Percentiles rank a stretch among this genome's conserved stretches.
Evolutionary conservation across 2,113 vertebrate genomes (phyloP).

Genomic region (Anarrhichthys ocellatus): DNA sequence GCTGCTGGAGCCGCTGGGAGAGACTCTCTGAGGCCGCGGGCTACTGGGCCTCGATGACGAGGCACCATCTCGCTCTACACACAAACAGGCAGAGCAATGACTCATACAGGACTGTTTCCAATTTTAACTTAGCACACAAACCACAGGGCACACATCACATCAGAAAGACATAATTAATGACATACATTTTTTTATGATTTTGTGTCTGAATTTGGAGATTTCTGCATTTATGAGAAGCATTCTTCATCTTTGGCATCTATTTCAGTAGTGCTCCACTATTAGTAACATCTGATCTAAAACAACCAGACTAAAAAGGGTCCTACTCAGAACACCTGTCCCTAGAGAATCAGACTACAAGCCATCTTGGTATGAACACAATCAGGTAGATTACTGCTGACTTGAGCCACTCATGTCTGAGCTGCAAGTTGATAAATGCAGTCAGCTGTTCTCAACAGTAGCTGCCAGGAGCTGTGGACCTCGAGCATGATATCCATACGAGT

Average conservation of each 20-base stretch:
- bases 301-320: not conserved
- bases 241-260: not conserved
- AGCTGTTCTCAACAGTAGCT: constrained; percentile 36
- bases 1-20: constrained; percentile 91
- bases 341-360: not conserved
- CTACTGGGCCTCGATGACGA: constrained; percentile 92
- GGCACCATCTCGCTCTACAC: constrained; percentile 91
- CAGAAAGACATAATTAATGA: not conserved
- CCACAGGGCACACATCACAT: not conserved
- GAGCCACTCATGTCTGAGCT: constrained; percentile 26
- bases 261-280: not conserved
- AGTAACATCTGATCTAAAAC: not conserved
- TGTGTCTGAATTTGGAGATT: not conserved
- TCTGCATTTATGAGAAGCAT: not conserved
- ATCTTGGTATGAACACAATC: constrained; percentile 18
- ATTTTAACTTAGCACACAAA: not conserved
- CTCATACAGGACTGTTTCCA: not conserved
- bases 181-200: not conserved
- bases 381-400: constrained; percentile 30
- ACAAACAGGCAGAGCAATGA: constrained; percentile 12
- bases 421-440: constrained; percentile 36
- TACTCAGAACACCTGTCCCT: not conserved
- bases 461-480: constrained; percentile 39
- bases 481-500: constrained; percentile 48
- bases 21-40: constrained; percentile 92